Conservation (phyloP, 2,888 invertebrate species). For the Napeogenes inachia region DNA sequence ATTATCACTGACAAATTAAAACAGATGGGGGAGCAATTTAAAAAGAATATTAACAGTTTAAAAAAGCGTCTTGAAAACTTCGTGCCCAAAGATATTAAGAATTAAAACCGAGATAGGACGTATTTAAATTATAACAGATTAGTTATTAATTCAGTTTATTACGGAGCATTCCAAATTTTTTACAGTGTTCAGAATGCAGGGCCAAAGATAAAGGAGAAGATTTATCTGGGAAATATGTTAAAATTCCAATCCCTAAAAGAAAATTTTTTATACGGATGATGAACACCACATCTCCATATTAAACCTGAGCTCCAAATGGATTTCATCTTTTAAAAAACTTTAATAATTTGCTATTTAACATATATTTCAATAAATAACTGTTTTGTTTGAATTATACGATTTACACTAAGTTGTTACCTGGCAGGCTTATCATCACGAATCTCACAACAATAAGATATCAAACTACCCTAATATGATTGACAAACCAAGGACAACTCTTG, state of each 20-base stretch:
- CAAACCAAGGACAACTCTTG: slow-evolving; percentile 34
- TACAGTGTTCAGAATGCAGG: slow-evolving; percentile 24
- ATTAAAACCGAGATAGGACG: not conserved
- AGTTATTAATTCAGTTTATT: not conserved
- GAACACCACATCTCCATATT: slow-evolving; percentile 52
- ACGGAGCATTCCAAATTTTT: slow-evolving; percentile 5
- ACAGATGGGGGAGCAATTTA: slow-evolving; percentile 33
- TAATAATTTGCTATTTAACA: not conserved
- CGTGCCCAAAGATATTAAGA: not conserved
- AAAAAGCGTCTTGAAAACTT: slow-evolving; percentile 21
- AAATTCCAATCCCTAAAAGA: slow-evolving; percentile 51
- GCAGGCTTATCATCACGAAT: slow-evolving; percentile 18
- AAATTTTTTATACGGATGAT: slow-evolving; percentile 50
- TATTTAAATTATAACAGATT: not conserved
- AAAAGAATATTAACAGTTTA: slow-evolving; percentile 30
- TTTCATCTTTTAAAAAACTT: too few species aligned
- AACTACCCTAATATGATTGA: not conserved
- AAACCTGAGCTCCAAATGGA: slow-evolving; percentile 2
- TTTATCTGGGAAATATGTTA: slow-evolving; percentile 39
- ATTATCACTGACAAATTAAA: slow-evolving; percentile 31
- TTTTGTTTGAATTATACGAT: not conserved
- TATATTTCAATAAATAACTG: not conserved
- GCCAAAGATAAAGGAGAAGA: slow-evolving; percentile 28
- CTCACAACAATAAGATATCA: not conserved
- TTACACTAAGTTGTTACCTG: slow-evolving; percentile 11